Percentiles rank a stretch among this genome's conserved stretches.
Evolutionary conservation across 1,140 invertebrate genomes (phyloP).

Genomic region (Saxidomus purpurata): DNA sequence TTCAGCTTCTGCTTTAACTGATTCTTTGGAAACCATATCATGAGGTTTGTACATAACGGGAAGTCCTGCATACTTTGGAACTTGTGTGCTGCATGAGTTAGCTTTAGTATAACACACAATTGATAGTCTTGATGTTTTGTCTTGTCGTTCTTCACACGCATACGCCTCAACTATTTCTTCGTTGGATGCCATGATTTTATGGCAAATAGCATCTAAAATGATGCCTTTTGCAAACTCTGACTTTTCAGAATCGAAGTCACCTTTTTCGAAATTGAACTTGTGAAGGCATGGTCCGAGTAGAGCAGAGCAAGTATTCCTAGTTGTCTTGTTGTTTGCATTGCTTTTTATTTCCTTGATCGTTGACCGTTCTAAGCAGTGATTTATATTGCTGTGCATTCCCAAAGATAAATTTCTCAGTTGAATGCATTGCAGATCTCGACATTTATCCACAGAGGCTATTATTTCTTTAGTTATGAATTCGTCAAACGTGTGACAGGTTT

Average conservation of each 20-base stretch:
- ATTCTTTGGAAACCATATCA: not conserved
- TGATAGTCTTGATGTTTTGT: not conserved
- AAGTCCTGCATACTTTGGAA: not conserved
- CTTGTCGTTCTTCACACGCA: not conserved
- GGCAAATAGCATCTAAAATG: not conserved
- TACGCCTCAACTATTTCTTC: not conserved
- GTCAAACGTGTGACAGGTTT: not conserved
- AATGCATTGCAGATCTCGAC: not conserved
- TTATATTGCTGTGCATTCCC: not conserved
- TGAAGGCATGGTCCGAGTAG: not conserved
- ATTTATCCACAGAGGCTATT: not conserved
- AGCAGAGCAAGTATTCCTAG: not conserved
- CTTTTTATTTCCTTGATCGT: not conserved
- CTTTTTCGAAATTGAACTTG: not conserved
- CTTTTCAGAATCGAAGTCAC: not conserved
- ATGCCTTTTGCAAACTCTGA: not conserved
- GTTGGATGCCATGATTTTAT: not conserved
- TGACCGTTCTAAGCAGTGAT: not conserved
- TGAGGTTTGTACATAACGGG: not conserved
- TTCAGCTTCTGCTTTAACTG: not conserved
- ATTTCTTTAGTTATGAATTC: not conserved
- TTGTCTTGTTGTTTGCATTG: not conserved
- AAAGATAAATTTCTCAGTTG: not conserved
- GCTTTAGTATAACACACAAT: not conserved
- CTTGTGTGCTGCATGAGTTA: too few relatives aligned